Conservation (phyloP, 2,797 vertebrate genomes). For the Urophycis tenuis region DNA sequence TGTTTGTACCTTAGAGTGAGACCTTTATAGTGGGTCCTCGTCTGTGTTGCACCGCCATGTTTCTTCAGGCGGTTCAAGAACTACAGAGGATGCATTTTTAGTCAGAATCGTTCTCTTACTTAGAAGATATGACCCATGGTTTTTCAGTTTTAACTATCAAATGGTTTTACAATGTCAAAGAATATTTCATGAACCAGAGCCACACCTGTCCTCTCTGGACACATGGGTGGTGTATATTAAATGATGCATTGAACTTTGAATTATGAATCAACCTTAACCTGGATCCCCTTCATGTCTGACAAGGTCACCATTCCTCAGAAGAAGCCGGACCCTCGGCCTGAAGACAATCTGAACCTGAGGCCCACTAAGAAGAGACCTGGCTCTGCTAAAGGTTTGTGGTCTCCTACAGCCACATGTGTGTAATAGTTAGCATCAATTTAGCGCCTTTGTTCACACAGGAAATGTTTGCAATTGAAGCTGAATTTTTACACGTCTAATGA, state of each 20-base stretch:
- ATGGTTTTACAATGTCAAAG: neutral
- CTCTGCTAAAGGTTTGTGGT: slow-evolving; percentile 58
- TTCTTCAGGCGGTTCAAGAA: too few species aligned
- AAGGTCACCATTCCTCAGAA: slow-evolving; percentile 83
- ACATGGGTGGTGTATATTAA: neutral
- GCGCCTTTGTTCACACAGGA: neutral
- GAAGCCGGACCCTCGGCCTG: slow-evolving; percentile 47
- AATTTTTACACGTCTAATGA: neutral
- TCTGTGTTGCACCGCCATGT: too few species aligned
- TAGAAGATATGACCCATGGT: too few species aligned
- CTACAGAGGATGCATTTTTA: too few species aligned
- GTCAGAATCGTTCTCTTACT: too few species aligned
- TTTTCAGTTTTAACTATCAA: too few species aligned
- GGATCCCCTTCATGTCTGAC: slow-evolving; percentile 8
- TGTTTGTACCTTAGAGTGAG: too few species aligned
- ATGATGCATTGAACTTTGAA: neutral
- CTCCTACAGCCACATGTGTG: neutral
- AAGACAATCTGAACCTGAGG: slow-evolving; percentile 62
- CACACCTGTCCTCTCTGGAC: neutral
- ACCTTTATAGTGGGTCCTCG: too few species aligned
- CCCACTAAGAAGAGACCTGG: slow-evolving; percentile 60
- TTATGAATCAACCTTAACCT: neutral
- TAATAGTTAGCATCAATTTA: neutral
- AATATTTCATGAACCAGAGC: neutral
- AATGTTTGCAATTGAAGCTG: neutral